Evolutionary conservation across 2,797 vertebrate genomes (phyloP).

Genomic region (Lithobates sylvaticus): DNA sequence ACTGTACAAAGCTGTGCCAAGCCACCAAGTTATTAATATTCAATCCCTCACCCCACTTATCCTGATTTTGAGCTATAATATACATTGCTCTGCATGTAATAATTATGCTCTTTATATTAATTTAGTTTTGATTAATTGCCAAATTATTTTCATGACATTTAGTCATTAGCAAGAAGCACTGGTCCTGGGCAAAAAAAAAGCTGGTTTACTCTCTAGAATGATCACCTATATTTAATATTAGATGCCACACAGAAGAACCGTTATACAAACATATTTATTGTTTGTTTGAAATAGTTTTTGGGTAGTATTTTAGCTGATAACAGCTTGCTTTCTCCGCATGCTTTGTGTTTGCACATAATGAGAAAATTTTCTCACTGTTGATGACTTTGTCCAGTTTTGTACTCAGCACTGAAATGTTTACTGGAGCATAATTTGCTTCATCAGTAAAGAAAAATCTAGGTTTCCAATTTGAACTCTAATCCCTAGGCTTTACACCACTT

Average conservation of each 20-base stretch:
- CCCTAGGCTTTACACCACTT: neutral
- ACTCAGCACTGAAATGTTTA: constrained; percentile 15
- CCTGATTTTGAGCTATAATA: constrained; percentile 16
- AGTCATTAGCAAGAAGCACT: neutral
- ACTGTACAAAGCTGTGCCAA: neutral
- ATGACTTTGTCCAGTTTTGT: constrained; percentile 9
- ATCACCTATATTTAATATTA: neutral
- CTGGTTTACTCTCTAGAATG: constrained; percentile 2
- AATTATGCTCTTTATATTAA: neutral
- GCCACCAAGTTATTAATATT: neutral
- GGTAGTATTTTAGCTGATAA: neutral
- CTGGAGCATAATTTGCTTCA: constrained; percentile 17
- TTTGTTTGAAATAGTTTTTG: neutral
- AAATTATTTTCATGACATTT: constrained; percentile 30
- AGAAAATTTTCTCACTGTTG: constrained; percentile 9
- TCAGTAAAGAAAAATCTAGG: neutral
- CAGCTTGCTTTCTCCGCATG: neutral
- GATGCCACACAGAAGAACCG: neutral
- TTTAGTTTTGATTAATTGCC: rapidly evolving
- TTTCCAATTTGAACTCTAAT: neutral
- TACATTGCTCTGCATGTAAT: constrained; percentile 22
- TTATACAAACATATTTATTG: constrained; percentile 7
- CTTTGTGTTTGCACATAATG: constrained; percentile 8
- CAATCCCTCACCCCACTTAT: neutral
- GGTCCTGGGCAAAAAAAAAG: neutral